These are phyloP conservation scores for Drosophila azteca DNA, from an alignment of 1,140 invertebrate genomes.

Conservation along the genomic window DNA sequence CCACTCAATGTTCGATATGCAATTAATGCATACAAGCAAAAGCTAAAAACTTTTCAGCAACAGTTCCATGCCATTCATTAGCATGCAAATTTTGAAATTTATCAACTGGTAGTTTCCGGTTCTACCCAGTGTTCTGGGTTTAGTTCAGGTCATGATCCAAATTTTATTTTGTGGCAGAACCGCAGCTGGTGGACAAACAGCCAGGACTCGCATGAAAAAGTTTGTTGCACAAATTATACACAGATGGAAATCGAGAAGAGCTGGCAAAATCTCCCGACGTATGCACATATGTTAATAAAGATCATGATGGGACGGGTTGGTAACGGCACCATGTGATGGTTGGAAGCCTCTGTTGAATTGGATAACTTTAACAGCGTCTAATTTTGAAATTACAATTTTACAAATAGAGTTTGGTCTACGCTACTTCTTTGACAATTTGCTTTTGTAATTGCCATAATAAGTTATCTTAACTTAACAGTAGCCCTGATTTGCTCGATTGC, in stretches of 20 bases:
- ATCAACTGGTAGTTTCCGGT: slow-evolving; percentile 37
- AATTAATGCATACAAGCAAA: slow-evolving; percentile 44
- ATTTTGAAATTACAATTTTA: too few relatives aligned
- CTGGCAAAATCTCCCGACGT: too few relatives aligned
- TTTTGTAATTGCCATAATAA: too few relatives aligned
- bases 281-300: too few relatives aligned
- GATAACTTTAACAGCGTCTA: too few relatives aligned
- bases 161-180: slow-evolving; percentile 20
- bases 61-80: slow-evolving; percentile 74
- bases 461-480: too few relatives aligned
- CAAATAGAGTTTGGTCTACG: background rate
- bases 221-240: slow-evolving; percentile 60
- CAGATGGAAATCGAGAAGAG: slow-evolving; percentile 46
- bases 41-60: too few relatives aligned
- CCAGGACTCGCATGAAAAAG: slow-evolving; percentile 63
- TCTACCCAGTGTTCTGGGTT: background rate
- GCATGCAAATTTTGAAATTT: slow-evolving; percentile 74
- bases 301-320: background rate
- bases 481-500: too few relatives aligned
- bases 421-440: background rate
- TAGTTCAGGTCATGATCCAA: slow-evolving; percentile 3
- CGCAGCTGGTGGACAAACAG: slow-evolving; percentile 35
- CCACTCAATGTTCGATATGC: slow-evolving; percentile 66
- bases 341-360: too few relatives aligned
- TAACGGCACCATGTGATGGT: too few relatives aligned